Evolutionary conservation across 2,797 vertebrate species (phyloP), one percentile per base, ranked within the genome.

Genomic region (Peromyscus melanophrys): DNA sequence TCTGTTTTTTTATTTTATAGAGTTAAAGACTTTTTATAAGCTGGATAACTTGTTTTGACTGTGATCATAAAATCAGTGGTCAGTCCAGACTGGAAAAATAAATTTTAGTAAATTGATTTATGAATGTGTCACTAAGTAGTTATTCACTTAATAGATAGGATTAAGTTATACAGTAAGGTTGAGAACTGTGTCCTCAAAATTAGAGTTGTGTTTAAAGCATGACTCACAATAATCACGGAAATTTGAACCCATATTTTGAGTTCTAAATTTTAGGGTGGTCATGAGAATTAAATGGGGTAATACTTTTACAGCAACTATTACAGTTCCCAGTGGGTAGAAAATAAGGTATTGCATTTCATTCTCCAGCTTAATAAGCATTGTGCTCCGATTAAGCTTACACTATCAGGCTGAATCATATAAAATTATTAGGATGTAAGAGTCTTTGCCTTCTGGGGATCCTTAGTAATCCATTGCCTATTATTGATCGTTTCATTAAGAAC

Each of bases 381-480:
- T 59, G 81, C 69, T 92, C 29, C 17, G 37, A 52, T 82, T 75
- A 88, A 94, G 87, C 80, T 59, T 31, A 80, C 2, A 37, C 34
- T 76, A 80, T 55, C n/a, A 69, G 40, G 61, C 27, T 75, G 85
- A 92, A 34, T 92, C 71, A 88, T 82, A 57, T 76, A 43, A 61
- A 69, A 34, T 49, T 57, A 82, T 61, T 46, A 85, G 34, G 1
- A 29, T 11, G 3, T 55, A 40, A 88, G 11, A 21, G 46, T 92
- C 67, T 81, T 84, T 73, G 27, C 69, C 57, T 85, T 90, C 59
- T 80, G 67, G 49, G 11, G 75, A 1, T 55, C 55, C 93, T 40
- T 86, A 46, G 4, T 71, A 80, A 93, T 78, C 84, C 31, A 71
- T 10, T 17, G 3, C 76, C 46, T 67, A 59, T 9, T 37, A 8